A percentile compares a stretch with the other conserved stretches of the same genome.
Evolutionary conservation across 2,888 invertebrate genomes (phyloP).

Genomic region (Gari tellinella): DNA sequence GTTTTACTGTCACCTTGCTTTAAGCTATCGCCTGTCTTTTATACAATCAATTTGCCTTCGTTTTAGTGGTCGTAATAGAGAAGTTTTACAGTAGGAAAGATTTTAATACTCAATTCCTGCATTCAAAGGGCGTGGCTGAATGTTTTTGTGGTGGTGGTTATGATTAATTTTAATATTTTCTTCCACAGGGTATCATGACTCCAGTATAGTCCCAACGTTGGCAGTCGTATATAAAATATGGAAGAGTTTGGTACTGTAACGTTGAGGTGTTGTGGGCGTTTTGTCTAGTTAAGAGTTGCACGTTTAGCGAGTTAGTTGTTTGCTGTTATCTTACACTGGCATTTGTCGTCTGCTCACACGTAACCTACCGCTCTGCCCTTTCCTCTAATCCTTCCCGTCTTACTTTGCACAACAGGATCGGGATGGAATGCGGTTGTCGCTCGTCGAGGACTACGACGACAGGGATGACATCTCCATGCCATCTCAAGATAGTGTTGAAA

Average conservation of each 20-base stretch:
- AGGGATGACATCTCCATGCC: conserved; percentile 69
- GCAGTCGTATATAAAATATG: no score
- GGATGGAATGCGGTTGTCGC: conserved; percentile 59
- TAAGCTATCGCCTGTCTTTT: no score
- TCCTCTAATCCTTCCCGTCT: conserved; percentile 46
- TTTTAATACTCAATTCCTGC: no score
- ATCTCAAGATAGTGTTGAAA: conserved; percentile 66
- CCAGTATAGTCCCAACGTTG: conserved; percentile 49
- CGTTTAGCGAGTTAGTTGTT: conserved; percentile 4
- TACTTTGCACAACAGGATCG: conserved; percentile 64
- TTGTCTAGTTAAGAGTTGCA: conserved; percentile 7
- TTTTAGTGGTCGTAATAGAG: no score
- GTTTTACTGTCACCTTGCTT: no score
- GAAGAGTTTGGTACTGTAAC: no score
- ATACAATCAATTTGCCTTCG: no score
- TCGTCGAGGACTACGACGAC: conserved; percentile 68
- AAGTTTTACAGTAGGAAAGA: no score
- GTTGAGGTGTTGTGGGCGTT: background rate
- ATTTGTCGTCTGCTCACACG: conserved; percentile 35
- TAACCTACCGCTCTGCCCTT: conserved; percentile 47
- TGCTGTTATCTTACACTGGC: conserved; percentile 20
- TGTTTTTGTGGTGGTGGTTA: conserved; percentile 32
- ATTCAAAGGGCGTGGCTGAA: no score
- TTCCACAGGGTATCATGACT: conserved; percentile 60
- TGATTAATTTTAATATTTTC: conserved; percentile 35